Conservation (phyloP, 1,140 invertebrate genomes). For the Drosophila murphyi region DNA sequence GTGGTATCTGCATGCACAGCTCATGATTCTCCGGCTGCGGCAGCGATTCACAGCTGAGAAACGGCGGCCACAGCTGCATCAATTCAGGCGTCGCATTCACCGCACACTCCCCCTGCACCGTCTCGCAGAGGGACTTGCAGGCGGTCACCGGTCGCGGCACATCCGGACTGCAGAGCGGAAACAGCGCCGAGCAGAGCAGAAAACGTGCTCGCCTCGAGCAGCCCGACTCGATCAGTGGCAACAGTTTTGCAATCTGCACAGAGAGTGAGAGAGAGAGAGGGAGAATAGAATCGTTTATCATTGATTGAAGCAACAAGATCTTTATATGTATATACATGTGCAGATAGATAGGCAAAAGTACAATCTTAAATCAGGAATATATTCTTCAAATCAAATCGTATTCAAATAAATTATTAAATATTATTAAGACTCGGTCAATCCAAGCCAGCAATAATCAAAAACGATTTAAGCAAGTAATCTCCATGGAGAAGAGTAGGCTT, state of each 20-base stretch:
- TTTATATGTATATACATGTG: no score
- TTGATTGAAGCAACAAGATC: no score
- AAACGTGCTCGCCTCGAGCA: conserved; percentile 94
- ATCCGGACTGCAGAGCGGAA: conserved; percentile 96
- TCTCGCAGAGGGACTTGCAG: conserved; percentile 93
- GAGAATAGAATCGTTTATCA: neutral
- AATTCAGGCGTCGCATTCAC: conserved; percentile 87
- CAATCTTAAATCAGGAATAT: no score
- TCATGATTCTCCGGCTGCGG: conserved; percentile 85
- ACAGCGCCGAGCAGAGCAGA: conserved; percentile 96
- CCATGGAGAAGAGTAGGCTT: no score
- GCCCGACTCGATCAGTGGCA: conserved; percentile 87
- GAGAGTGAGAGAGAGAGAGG: conserved; percentile 86
- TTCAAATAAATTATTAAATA: no score
- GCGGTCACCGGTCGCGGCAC: conserved; percentile 93
- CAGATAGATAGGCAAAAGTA: no score
- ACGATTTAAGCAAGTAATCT: no score
- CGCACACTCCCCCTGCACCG: conserved; percentile 90
- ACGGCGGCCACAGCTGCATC: conserved; percentile 89
- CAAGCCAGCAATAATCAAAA: no score
- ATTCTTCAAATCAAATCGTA: no score
- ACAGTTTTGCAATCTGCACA: conserved; percentile 88
- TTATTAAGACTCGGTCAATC: no score
- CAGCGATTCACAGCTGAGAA: conserved; percentile 90
- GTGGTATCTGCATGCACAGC: conserved; percentile 86